These are phyloP conservation scores for Chydorus sphaericus DNA, from an alignment of 2,888 invertebrate species.

Conservation along the genomic window DNA sequence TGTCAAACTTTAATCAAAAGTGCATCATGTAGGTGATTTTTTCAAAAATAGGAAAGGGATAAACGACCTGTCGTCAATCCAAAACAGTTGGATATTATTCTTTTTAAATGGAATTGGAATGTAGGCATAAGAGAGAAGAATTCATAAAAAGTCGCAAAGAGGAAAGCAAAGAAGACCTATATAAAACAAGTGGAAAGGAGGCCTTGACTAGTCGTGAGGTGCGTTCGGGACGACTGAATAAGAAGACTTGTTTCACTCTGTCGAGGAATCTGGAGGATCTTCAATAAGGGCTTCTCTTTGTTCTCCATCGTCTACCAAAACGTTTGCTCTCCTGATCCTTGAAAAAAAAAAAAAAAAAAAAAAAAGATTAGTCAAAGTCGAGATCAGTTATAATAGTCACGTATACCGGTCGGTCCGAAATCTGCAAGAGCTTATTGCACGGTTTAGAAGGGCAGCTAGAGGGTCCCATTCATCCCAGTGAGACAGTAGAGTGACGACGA, in stretches of 20 bases:
- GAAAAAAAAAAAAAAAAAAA: no score
- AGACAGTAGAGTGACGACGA: conserved; percentile 50
- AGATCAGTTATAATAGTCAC: neutral
- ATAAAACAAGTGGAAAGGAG: no score
- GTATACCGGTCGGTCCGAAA: neutral
- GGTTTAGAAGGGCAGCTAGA: conserved; percentile 35
- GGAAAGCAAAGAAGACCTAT: no score
- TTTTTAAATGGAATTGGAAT: neutral
- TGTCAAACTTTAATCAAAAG: no score
- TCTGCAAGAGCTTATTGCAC: neutral
- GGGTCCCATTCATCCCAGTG: conserved; percentile 75
- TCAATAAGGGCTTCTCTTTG: conserved; percentile 7
- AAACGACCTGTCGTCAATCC: no score
- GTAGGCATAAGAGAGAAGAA: neutral
- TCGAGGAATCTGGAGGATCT: neutral
- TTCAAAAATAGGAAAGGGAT: no score
- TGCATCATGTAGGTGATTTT: no score
- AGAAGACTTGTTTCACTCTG: neutral
- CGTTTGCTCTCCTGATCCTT: neutral
- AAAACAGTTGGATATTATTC: no score
- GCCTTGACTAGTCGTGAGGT: no score
- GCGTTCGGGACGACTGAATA: no score
- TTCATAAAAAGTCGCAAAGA: no score
- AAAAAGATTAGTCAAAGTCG: neutral
- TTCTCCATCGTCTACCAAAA: conserved; percentile 1